Conservation (phyloP, 2,113 vertebrate species). For the Columbina picui region DNA sequence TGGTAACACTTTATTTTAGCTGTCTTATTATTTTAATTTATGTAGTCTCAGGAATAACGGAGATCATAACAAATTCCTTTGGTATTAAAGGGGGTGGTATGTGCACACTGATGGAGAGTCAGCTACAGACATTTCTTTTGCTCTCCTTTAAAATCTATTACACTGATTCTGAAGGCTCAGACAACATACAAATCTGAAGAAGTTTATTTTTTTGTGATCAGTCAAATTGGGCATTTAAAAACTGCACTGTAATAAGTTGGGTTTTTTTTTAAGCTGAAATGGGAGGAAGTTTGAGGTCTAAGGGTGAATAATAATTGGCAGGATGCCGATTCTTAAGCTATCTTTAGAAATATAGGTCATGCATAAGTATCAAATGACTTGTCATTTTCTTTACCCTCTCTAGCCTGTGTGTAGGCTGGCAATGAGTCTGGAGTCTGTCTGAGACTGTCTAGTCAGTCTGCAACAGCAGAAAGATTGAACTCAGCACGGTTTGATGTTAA, state of each 20-base stretch:
- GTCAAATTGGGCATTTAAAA: background rate
- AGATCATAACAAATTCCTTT: constrained; percentile 59
- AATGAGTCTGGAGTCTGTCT: background rate
- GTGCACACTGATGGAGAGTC: background rate
- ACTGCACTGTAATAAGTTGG: background rate
- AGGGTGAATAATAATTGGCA: background rate
- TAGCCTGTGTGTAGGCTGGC: background rate
- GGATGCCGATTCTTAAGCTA: background rate
- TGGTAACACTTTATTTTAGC: constrained; percentile 63
- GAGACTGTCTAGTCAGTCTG: background rate
- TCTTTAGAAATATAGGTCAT: background rate
- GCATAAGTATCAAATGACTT: background rate
- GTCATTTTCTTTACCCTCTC: background rate
- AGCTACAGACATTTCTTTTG: background rate
- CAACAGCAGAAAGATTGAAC: background rate
- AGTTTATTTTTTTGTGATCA: background rate
- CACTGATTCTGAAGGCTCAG: background rate
- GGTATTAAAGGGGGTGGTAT: constrained; percentile 11
- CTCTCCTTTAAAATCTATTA: background rate
- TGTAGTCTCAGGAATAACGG: constrained; percentile 14
- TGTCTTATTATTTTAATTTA: constrained; percentile 64
- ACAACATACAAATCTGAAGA: background rate
- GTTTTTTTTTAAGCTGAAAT: background rate
- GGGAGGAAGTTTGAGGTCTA: background rate
- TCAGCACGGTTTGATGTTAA: background rate